A percentile compares a stretch with the other conserved stretches of the same genome.
Evolutionary conservation across 2,888 invertebrate species (phyloP).

Genomic region (Hypolimnas misippus): DNA sequence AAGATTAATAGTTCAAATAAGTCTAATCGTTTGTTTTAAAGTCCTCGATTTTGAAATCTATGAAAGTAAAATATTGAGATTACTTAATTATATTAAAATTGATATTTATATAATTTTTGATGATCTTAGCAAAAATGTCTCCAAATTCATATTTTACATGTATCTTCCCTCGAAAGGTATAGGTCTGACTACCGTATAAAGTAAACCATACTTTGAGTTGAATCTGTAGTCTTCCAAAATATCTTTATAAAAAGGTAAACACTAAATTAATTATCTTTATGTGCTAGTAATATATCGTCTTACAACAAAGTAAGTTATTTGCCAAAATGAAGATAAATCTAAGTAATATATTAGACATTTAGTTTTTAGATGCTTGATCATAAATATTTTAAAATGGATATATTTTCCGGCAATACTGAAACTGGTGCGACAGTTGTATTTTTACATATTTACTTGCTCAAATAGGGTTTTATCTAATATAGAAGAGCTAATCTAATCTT

Average conservation of each 20-base stretch:
- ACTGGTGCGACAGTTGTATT: not conserved
- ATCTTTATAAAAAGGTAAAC: too few species aligned
- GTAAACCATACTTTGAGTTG: too few species aligned
- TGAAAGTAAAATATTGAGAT: not conserved
- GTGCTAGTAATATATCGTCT: not conserved
- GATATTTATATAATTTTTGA: not conserved
- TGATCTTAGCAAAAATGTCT: not conserved
- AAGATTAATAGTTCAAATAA: not conserved
- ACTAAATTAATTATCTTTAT: not conserved
- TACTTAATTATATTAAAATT: not conserved
- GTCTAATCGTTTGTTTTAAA: not conserved
- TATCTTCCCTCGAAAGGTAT: not conserved
- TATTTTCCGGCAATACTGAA: not conserved
- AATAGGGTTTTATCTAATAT: conserved; percentile 1
- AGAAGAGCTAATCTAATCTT: conserved; percentile 65
- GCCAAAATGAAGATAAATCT: not conserved
- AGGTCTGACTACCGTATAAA: not conserved
- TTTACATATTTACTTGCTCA: not conserved
- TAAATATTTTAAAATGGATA: not conserved
- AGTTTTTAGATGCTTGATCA: not conserved
- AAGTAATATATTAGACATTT: not conserved
- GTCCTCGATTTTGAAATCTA: not conserved
- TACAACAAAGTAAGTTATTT: not conserved
- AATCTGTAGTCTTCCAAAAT: not conserved
- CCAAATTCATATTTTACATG: not conserved